Base-by-base conservation (phyloP, 2,797 vertebrate genomes). In the Phyllotis vaccarum region DNA sequence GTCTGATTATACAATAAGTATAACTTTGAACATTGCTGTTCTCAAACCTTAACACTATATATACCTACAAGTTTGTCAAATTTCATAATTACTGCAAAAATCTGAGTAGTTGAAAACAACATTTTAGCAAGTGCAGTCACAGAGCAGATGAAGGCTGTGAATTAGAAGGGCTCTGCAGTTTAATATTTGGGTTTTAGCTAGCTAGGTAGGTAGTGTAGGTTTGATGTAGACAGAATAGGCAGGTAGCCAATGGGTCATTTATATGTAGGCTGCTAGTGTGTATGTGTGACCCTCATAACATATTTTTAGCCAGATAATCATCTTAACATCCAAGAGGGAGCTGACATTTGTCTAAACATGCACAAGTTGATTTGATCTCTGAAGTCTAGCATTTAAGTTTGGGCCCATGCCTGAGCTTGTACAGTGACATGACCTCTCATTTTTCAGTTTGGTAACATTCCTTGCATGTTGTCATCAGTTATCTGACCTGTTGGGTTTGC, bases 1-100 rank as follows among this genome's bases (percentile, higher is more conserved):
- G 22, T 52, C n/a, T 13, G 24, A 68, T 58, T 82, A 62, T 64
- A 2, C 40, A n/a, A 16, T 92, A 49, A 54, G 46, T 82, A 64
- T 86, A 87, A 58, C 68, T 87, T 93, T 54, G 31, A 92, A 46
- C 64, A 79, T 31, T 62, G n/a, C 54, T 58, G n/a, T 46, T 87
- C 92, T 90, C 40, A 62, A n/a, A 37, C 72, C 16, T 68, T 86
- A 13, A 13, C 62, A 19, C 21, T 27, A 0, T 37, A 0, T 37
- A 75, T 74, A 64, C 49, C 58, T 70, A n/a, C 49, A 40, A 54
- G 31, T 43, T 83, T 21, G 3, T 31, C 60, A 86, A 3, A 62
- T 54, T 62, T 90, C 49, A 34, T 83, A 81, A 58, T 89, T 66
- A 88, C 3, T 70, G n/a, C 27, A 34, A 75, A 89, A 70, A 85